Percentiles rank a stretch among this genome's conserved stretches.
These are phyloP conservation scores for Dicrostonyx torquatus DNA, from an alignment of 2,797 vertebrate species.

Conservation along the genomic window DNA sequence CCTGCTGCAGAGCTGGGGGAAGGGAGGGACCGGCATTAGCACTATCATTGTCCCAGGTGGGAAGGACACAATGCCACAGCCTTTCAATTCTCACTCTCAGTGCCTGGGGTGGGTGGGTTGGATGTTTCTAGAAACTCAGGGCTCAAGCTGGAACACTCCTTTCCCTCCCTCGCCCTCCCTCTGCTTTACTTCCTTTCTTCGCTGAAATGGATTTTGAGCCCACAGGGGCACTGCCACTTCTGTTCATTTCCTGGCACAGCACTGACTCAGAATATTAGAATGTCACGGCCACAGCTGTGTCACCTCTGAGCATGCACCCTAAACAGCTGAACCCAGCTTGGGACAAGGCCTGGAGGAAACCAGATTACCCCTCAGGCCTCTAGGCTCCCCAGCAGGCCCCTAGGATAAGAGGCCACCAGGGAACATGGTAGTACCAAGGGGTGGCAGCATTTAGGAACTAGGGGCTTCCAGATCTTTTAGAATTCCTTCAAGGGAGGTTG, in stretches of 20 bases:
- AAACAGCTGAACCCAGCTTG: background rate
- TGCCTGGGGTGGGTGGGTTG: background rate
- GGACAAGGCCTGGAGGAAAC: background rate
- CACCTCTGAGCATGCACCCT: background rate
- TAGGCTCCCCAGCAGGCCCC: background rate
- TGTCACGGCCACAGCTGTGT: fast-evolving
- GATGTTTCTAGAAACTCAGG: constrained; percentile 20
- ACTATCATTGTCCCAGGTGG: background rate
- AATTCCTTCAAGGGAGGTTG: background rate
- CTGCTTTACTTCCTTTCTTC: background rate
- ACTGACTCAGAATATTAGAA: background rate
- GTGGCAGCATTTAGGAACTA: background rate
- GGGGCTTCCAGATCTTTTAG: background rate
- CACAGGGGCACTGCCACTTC: background rate
- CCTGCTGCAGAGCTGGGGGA: background rate
- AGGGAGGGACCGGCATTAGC: background rate
- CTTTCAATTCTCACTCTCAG: background rate
- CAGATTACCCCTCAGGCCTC: background rate
- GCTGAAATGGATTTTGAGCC: constrained; percentile 43
- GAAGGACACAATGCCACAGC: background rate
- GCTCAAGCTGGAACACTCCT: background rate
- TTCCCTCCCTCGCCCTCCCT: background rate
- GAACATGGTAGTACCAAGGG: background rate
- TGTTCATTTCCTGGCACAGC: background rate
- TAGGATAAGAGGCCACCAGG: background rate